Percentiles rank a stretch among this genome's conserved stretches.
phyloP scores from a whole-genome alignment of 2,888 invertebrate genomes.

The Hypsopygia costalis region DNA sequence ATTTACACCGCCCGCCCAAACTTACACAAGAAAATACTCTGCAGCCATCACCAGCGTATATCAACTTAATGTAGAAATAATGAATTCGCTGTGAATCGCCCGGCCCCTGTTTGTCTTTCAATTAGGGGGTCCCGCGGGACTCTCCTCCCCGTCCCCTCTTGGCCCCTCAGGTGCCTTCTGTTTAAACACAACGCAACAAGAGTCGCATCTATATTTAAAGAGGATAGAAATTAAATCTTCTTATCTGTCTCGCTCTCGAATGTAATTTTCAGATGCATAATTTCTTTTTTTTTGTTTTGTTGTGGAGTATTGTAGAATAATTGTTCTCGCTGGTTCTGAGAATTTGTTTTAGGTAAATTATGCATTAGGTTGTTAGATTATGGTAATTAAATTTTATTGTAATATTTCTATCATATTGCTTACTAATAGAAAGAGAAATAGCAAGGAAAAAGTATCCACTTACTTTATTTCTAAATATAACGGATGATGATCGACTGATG shows the following conservation, averaged over 20 bases:
- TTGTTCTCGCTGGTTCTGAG: neutral
- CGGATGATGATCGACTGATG: too few species aligned
- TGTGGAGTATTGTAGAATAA: neutral
- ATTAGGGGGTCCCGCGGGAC: slow-evolving; percentile 59
- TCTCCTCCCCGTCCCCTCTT: slow-evolving; percentile 13
- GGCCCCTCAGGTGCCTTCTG: slow-evolving; percentile 27
- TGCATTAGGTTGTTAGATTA: neutral
- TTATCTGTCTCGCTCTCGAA: slow-evolving; percentile 39
- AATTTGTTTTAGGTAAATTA: neutral
- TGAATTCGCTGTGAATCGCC: slow-evolving; percentile 71
- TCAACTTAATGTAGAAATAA: slow-evolving; percentile 70
- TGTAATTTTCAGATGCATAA: slow-evolving; percentile 49
- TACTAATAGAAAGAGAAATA: too few species aligned
- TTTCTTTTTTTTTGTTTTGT: slow-evolving; percentile 24
- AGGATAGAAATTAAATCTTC: slow-evolving; percentile 69
- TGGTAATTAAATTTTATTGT: neutral
- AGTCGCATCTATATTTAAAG: slow-evolving; percentile 59
- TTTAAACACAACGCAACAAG: slow-evolving; percentile 58
- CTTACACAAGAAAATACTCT: slow-evolving; percentile 8
- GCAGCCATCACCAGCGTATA: slow-evolving; percentile 24
- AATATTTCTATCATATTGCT: neutral
- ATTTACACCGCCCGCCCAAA: too few species aligned
- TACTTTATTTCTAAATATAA: too few species aligned
- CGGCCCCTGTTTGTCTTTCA: slow-evolving; percentile 77
- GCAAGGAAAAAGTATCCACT: too few species aligned